Conservation (phyloP, 2,797 vertebrate genomes). For the Falco concolor region DNA sequence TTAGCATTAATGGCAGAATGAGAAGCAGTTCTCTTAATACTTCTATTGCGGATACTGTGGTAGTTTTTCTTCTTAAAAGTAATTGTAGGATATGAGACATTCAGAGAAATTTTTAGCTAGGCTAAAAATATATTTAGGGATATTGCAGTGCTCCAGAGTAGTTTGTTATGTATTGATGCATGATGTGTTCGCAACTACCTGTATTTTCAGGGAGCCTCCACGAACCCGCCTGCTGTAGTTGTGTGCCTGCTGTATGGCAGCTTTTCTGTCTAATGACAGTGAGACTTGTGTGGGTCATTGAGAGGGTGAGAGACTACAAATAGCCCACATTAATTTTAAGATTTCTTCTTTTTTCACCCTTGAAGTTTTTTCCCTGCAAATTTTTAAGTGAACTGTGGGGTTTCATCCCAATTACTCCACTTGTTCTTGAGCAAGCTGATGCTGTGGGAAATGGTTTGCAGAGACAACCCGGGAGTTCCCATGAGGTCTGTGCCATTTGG, state of each 20-base stretch:
- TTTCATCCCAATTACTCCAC: neutral
- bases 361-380: neutral
- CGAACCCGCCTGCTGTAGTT: neutral
- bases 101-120: neutral
- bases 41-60: neutral
- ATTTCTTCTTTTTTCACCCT: neutral
- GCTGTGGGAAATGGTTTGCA: neutral
- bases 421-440: neutral
- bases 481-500: neutral
- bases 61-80: neutral
- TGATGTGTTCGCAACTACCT: neutral
- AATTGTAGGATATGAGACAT: neutral
- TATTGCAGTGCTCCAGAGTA: neutral
- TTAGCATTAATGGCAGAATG: slow-evolving; percentile 47
- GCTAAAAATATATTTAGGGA: neutral
- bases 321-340: neutral
- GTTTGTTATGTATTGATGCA: neutral
- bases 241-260: neutral
- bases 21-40: slow-evolving; percentile 9
- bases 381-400: neutral
- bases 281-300: neutral
- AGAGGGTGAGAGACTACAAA: neutral
- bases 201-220: neutral
- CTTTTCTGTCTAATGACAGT: neutral
- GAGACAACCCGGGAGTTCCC: neutral